Conservation (phyloP, 1,140 invertebrate genomes). For the Scaptomyza montana region DNA sequence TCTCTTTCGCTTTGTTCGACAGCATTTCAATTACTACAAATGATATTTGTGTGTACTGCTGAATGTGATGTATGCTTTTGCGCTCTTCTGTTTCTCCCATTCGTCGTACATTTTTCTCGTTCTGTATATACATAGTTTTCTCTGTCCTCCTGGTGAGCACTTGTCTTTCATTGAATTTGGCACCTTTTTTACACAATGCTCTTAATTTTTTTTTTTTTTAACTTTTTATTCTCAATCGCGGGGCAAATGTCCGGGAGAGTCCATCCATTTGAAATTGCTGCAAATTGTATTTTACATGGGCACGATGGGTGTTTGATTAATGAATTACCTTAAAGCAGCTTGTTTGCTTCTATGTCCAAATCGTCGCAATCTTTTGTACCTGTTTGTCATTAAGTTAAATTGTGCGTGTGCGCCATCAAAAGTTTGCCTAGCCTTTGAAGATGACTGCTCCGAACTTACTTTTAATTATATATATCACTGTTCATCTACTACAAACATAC, state of each 20-base stretch:
- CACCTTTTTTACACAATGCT: slow-evolving; percentile 44
- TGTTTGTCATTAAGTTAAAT: slow-evolving; percentile 71
- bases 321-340: slow-evolving; percentile 76
- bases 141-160: slow-evolving; percentile 19
- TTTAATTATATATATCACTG: slow-evolving; percentile 74
- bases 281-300: slow-evolving; percentile 48
- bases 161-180: slow-evolving; percentile 74
- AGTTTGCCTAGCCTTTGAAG: slow-evolving; percentile 52
- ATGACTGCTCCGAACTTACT: slow-evolving; percentile 25
- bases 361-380: slow-evolving; percentile 70
- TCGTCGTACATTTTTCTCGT: slow-evolving; percentile 43
- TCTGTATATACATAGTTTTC: neutral
- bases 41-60: slow-evolving; percentile 58
- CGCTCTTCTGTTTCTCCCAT: slow-evolving; percentile 13
- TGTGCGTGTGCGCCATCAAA: slow-evolving; percentile 68
- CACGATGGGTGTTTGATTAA: slow-evolving; percentile 48
- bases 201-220: slow-evolving; percentile 20
- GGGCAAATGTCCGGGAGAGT: slow-evolving; percentile 15
- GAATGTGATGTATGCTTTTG: slow-evolving; percentile 20
- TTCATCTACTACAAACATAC: slow-evolving; percentile 26
- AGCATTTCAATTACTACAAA: slow-evolving; percentile 79
- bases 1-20: slow-evolving; percentile 58
- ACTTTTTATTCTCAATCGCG: slow-evolving; percentile 36
- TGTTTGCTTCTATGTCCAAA: slow-evolving; percentile 71
- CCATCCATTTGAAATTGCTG: slow-evolving; percentile 38